Conservation (phyloP, 2,113 vertebrate species). For the Hypocryptadius cinnamomeus region DNA sequence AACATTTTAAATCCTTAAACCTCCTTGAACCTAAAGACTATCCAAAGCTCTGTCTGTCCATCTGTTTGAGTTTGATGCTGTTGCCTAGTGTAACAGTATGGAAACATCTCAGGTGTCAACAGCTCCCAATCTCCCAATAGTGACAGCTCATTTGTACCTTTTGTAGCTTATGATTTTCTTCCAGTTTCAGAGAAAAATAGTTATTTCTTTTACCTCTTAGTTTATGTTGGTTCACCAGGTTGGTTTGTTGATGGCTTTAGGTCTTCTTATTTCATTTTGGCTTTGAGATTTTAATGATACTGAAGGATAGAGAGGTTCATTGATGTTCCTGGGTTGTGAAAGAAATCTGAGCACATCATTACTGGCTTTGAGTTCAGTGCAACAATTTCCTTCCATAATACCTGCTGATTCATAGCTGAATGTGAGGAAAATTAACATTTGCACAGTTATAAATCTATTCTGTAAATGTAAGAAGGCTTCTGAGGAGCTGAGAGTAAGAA, state of each 20-base stretch:
- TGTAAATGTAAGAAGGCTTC: neutral
- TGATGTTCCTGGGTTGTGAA: neutral
- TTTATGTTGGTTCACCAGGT: neutral
- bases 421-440: neutral
- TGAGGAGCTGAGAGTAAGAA: neutral
- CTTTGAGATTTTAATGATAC: neutral
- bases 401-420: neutral
- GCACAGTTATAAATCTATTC: neutral
- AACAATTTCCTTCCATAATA: neutral
- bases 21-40: neutral
- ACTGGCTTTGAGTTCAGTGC: neutral
- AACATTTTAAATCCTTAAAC: conserved; percentile 13
- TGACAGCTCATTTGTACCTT: neutral
- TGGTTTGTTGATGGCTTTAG: neutral
- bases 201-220: neutral
- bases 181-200: neutral
- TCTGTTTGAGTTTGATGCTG: neutral
- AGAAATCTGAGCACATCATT: neutral
- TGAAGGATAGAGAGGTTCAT: neutral
- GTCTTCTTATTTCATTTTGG: neutral
- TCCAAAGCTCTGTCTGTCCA: conserved; percentile 15
- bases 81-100: neutral
- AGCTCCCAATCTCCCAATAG: neutral
- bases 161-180: neutral
- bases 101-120: neutral